Evolutionary conservation across 1,140 invertebrate species (phyloP).

Genomic region (Lepidotrigona ventralis): DNA sequence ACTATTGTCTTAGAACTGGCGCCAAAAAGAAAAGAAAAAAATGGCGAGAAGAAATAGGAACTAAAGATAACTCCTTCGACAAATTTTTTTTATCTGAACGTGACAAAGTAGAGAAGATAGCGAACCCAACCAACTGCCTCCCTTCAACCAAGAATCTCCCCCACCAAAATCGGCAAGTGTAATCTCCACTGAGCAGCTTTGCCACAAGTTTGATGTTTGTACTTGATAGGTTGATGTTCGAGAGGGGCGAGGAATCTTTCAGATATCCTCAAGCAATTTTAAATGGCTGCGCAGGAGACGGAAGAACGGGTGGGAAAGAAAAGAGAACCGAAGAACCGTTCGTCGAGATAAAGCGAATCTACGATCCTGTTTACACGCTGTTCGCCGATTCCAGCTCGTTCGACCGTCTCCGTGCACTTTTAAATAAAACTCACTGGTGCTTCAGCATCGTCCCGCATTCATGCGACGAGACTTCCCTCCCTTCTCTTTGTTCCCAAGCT

Average conservation of each 20-base stretch:
- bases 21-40: neutral
- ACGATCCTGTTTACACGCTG: constrained; percentile 61
- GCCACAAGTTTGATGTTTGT: neutral
- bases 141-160: neutral
- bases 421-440: constrained; percentile 45
- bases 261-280: constrained; percentile 32
- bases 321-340: constrained; percentile 42
- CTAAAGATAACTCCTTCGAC: neutral
- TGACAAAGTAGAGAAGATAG: neutral
- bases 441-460: neutral
- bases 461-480: too few relatives aligned
- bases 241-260: constrained; percentile 43
- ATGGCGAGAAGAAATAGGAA: neutral
- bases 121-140: neutral
- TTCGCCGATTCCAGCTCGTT: constrained; percentile 56
- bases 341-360: constrained; percentile 61
- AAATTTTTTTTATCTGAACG: neutral
- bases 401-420: constrained; percentile 39
- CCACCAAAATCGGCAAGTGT: neutral
- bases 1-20: neutral
- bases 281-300: constrained; percentile 34
- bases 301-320: constrained; percentile 18
- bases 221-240: neutral
- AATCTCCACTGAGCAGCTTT: neutral
- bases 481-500: neutral